phyloP scores from a whole-genome alignment of 1,140 invertebrate genomes.

The Drosophila persimilis region DNA sequence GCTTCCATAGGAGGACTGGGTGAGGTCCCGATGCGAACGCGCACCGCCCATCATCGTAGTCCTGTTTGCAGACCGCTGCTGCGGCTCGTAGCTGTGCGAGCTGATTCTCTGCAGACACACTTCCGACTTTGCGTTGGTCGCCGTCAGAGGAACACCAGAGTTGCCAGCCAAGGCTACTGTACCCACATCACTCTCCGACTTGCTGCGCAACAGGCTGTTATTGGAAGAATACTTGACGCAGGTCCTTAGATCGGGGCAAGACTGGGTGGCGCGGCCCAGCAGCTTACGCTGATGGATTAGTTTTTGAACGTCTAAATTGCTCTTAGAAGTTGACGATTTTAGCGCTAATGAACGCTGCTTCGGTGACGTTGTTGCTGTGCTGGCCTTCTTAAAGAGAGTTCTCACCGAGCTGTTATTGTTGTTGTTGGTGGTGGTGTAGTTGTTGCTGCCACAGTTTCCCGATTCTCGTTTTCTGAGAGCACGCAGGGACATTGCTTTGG shows the following conservation, averaged over 20 bases:
- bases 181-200: slow-evolving; percentile 72
- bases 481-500: slow-evolving; percentile 78
- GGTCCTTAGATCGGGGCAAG: slow-evolving; percentile 64
- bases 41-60: slow-evolving; percentile 55
- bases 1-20: slow-evolving; percentile 38
- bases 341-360: slow-evolving; percentile 28
- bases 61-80: slow-evolving; percentile 1
- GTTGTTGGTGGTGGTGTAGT: slow-evolving; percentile 10
- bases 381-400: slow-evolving; percentile 62
- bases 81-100: slow-evolving; percentile 68
- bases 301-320: slow-evolving; percentile 15
- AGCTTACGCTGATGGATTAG: slow-evolving; percentile 37
- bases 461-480: slow-evolving; percentile 77
- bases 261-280: slow-evolving; percentile 58
- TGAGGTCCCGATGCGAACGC: slow-evolving; percentile 72
- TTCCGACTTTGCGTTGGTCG: slow-evolving; percentile 74
- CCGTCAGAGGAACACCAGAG: slow-evolving; percentile 24
- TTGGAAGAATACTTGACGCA: slow-evolving; percentile 10
- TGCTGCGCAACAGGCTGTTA: slow-evolving; percentile 67
- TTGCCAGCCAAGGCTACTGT: slow-evolving; percentile 27
- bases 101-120: slow-evolving; percentile 77
- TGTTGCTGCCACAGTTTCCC: slow-evolving; percentile 31
- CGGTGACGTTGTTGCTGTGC: slow-evolving; percentile 45
- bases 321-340: slow-evolving; percentile 14
- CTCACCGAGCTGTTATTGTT: slow-evolving; percentile 24